Percentiles rank a stretch among this genome's conserved stretches.
Evolutionary conservation across 2,113 vertebrate species (phyloP).

Genomic region (Agelaius phoeniceus): DNA sequence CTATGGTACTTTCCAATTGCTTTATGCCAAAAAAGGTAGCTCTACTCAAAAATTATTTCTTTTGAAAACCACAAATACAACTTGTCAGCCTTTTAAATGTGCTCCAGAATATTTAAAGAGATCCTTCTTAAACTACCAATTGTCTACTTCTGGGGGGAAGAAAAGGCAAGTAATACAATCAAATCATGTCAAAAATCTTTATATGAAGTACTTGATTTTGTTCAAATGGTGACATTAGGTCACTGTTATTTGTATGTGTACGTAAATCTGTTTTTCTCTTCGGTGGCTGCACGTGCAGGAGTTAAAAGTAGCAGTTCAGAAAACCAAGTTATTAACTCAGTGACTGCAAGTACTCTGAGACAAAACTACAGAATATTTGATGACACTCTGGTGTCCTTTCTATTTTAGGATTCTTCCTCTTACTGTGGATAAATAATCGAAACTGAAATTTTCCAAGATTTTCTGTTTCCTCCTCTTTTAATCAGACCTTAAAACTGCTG

Average conservation of each 20-base stretch:
- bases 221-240: neutral
- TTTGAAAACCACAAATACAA: constrained; percentile 71
- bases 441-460: neutral
- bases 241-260: neutral
- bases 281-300: neutral
- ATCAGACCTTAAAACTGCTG: neutral
- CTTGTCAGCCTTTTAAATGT: constrained; percentile 52
- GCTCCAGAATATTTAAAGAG: neutral
- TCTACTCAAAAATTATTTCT: constrained; percentile 61
- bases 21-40: constrained; percentile 74
- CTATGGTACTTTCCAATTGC: constrained; percentile 76
- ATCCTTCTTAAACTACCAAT: constrained; percentile 5
- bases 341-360: neutral
- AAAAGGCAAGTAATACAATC: neutral
- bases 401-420: neutral
- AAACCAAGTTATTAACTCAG: neutral
- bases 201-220: neutral
- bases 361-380: neutral
- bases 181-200: neutral
- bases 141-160: neutral
- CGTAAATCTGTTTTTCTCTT: neutral
- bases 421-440: neutral
- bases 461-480: neutral
- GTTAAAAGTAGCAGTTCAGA: neutral
- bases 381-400: neutral